These are phyloP conservation scores for Melanerpes aurifrons DNA, from an alignment of 2,113 vertebrate genomes.

Conservation along the genomic window DNA sequence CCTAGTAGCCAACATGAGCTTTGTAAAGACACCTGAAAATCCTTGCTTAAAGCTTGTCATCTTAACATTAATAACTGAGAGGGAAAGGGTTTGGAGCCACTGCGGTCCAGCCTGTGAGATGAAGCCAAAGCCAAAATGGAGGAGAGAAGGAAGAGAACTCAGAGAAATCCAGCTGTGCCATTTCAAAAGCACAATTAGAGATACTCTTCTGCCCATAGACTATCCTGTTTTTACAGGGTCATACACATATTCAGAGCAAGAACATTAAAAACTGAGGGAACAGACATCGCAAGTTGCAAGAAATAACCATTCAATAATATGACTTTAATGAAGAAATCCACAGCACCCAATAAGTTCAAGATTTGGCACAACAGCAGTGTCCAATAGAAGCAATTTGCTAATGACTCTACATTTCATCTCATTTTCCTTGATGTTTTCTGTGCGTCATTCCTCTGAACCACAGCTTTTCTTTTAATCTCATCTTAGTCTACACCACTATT, in stretches of 20 bases:
- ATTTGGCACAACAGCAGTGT: conserved; percentile 9
- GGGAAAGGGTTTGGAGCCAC: background rate
- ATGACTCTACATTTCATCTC: conserved; percentile 40
- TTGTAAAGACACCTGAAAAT: conserved; percentile 66
- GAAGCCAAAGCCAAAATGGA: conserved; percentile 18
- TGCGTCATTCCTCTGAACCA: conserved; percentile 52
- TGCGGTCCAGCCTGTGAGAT: background rate
- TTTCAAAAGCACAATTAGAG: background rate
- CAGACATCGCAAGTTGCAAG: background rate
- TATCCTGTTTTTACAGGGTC: background rate
- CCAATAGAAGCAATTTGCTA: conserved; percentile 35
- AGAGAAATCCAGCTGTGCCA: background rate
- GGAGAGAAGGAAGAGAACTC: background rate
- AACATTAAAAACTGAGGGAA: conserved; percentile 14
- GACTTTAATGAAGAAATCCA: conserved; percentile 33
- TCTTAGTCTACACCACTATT: conserved; percentile 23
- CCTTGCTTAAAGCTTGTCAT: conserved; percentile 41
- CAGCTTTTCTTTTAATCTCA: conserved; percentile 48
- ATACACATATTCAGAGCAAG: background rate
- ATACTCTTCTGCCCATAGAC: background rate
- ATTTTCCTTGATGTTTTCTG: conserved; percentile 54
- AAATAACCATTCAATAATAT: conserved; percentile 9
- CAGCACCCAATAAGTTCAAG: background rate
- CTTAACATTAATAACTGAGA: conserved; percentile 43
- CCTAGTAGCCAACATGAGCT: conserved; percentile 30